Base-by-base conservation (phyloP, 2,888 invertebrate genomes). In the Tinea trinotella region DNA sequence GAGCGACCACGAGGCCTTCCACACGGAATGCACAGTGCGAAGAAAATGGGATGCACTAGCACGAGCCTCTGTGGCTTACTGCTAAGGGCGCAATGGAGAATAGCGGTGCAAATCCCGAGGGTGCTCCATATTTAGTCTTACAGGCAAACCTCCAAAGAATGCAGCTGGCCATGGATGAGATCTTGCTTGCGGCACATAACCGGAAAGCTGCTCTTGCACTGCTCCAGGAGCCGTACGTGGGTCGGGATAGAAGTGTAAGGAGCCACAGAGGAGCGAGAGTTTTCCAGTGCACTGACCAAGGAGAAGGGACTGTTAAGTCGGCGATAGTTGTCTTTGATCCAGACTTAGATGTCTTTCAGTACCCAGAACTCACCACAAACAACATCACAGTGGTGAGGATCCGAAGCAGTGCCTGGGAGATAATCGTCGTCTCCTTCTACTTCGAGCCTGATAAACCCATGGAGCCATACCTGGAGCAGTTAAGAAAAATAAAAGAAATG, bases 281-380 rank as follows among this genome's bases (percentile, higher is more conserved):
- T 24, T n/a, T 4, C n/a, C 50, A 50, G 24, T 22, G 13, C 13
- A n/a, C n/a, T 3, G 24, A 15, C n/a, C 12, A 20, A 49, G 17
- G 13, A 3, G 5, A 40, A 9, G 12, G 34, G 0, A 7, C 12
- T 1, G 55, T 57, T 0, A 55, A 57, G 9, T 56, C 57, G 1
- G 56, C 59, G 0, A 55, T 57, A 13, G 53, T 13, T n/a, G 35
- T 58, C 2, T 56, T 57, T 7, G 50, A 57, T 53, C 3, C 49
- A 1, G 35, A 54, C 5, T 2, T 59, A 0, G 50, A 54, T 1
- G 35, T 55, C 1, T 24, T 22, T 2, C 44, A 34, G 9, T 34
- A 17, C 19, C 55, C 58, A 13, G 12, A 44, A 3, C 30, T 52
- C n/a, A 36, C 22, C 30, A 53, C 55, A 2, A 13, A 46, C 1